Conservation (phyloP, 2,797 vertebrate genomes). For the Lagorchestes hirsutus region DNA sequence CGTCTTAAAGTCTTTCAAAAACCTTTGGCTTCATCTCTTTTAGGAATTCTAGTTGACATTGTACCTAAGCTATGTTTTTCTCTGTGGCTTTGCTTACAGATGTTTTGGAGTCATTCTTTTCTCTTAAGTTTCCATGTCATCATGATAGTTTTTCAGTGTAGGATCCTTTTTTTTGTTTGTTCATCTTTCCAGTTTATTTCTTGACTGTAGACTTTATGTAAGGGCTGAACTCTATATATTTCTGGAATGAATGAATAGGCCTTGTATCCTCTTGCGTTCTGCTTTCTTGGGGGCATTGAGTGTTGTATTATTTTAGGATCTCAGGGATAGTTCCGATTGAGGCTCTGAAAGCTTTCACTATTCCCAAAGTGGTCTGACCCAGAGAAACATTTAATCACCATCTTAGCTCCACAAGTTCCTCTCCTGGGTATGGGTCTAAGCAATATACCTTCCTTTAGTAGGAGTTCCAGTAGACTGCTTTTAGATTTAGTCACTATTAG, state of each 20-base stretch:
- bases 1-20: neutral
- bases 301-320: neutral
- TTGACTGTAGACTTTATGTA: neutral
- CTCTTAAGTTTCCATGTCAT: neutral
- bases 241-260: neutral
- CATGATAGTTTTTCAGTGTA: neutral
- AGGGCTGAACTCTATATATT: neutral
- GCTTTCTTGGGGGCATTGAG: neutral
- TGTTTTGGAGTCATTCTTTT: neutral
- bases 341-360: neutral
- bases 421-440: neutral
- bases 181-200: neutral
- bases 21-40: neutral
- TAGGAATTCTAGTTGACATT: neutral
- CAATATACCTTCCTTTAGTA: neutral
- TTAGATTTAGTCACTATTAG: neutral
- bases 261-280: neutral
- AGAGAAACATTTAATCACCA: neutral
- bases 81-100: neutral
- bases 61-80: neutral
- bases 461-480: neutral
- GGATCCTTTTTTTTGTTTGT: neutral
- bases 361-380: neutral
- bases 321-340: neutral
- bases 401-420: neutral